phyloP scores from a whole-genome alignment of 1,140 invertebrate genomes.

The Hestina assimilis region DNA sequence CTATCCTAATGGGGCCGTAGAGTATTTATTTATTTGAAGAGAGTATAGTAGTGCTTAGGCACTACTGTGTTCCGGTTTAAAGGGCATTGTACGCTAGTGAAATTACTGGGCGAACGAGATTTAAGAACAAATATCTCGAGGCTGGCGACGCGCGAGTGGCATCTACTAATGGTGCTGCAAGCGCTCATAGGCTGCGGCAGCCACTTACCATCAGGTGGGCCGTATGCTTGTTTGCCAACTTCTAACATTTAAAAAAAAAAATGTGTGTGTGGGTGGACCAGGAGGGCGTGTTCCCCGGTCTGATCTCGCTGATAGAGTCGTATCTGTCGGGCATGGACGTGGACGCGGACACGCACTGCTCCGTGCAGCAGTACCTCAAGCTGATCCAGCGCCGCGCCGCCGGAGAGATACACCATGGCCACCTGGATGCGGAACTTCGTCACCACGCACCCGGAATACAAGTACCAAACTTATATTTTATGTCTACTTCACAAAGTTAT shows the following conservation, averaged over 20 bases:
- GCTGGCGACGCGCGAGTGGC: too few relatives aligned
- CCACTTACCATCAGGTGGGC: too few relatives aligned
- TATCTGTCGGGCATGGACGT: constrained; percentile 96
- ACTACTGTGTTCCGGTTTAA: too few relatives aligned
- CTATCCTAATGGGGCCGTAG: too few relatives aligned
- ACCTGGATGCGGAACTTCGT: constrained; percentile 96
- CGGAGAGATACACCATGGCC: constrained; percentile 92
- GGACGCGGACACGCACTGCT: constrained; percentile 97
- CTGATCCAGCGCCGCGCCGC: constrained; percentile 94
- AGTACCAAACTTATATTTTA: constrained; percentile 74
- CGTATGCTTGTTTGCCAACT: too few relatives aligned
- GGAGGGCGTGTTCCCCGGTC: constrained; percentile 94
- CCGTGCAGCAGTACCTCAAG: constrained; percentile 97
- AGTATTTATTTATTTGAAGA: background rate
- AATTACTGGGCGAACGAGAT: too few relatives aligned
- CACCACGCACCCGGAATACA: constrained; percentile 92
- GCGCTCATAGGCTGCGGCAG: too few relatives aligned
- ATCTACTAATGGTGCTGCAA: too few relatives aligned
- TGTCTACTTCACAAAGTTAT: too few relatives aligned
- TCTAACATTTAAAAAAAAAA: too few relatives aligned
- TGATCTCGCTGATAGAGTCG: constrained; percentile 95
- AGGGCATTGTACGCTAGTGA: too few relatives aligned
- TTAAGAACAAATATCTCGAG: too few relatives aligned
- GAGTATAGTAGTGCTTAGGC: background rate
- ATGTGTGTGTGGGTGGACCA: constrained; percentile 39